Conservation (phyloP, 2,888 invertebrate genomes). For the Drosophila merina region DNA sequence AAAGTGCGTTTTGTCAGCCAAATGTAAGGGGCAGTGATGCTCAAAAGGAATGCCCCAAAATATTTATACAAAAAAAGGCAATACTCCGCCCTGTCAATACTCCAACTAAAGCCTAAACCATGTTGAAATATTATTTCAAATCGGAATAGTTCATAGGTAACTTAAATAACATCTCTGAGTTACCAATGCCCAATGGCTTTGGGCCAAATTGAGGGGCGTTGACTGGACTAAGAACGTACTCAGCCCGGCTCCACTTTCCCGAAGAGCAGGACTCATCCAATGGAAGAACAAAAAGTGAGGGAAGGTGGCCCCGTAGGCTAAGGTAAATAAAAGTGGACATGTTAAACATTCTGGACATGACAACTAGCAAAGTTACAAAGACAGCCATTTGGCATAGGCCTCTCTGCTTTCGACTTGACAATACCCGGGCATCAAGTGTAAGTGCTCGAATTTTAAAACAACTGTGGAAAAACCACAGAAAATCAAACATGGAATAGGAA, state of each 20-base stretch:
- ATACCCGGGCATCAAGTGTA: conserved; percentile 41
- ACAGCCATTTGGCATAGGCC: conserved; percentile 43
- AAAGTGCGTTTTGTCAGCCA: conserved; percentile 68
- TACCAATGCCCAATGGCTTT: conserved; percentile 11
- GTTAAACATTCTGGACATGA: conserved; percentile 72
- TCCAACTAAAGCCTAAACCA: background rate
- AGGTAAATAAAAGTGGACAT: conserved; percentile 73
- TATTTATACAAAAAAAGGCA: background rate
- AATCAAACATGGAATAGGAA: conserved; percentile 32
- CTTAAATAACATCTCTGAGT: background rate
- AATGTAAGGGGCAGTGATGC: conserved; percentile 23
- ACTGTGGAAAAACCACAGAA: conserved; percentile 29
- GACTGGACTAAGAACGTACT: conserved; percentile 9
- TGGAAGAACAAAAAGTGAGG: background rate
- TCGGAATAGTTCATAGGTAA: background rate
- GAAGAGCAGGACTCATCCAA: conserved; percentile 15
- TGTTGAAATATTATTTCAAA: background rate
- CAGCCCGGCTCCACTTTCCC: conserved; percentile 19
- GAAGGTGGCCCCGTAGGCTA: conserved; percentile 21
- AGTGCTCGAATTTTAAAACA: conserved; percentile 61
- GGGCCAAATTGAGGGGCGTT: conserved; percentile 25
- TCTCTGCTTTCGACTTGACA: conserved; percentile 37
- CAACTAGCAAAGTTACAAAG: conserved; percentile 61
- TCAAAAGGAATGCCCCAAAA: background rate
- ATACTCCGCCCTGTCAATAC: background rate